Base-by-base conservation (phyloP, 2,113 vertebrate genomes). In the Chrysochloris asiatica region DNA sequence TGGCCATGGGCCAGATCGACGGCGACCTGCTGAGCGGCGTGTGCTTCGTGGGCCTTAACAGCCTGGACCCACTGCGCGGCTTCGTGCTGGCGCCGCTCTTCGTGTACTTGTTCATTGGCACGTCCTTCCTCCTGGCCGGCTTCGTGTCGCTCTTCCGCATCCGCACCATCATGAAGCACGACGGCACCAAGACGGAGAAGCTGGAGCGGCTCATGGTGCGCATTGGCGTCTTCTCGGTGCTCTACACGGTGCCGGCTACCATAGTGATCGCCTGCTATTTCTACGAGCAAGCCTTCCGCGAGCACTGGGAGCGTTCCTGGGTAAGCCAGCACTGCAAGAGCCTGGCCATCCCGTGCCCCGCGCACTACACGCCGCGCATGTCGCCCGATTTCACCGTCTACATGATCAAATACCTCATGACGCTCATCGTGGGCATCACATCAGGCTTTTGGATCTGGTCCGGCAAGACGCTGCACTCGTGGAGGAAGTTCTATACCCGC, bases 321-420 rank as follows among this genome's bases (percentile, higher is more conserved):
- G 97, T 99, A 90, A 98, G 98, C 97, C 98, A 99, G 48, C 99
- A 99, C 97, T 99, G 99, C 98, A 98, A 99, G 96, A 98, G 98
- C 96, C 96, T 99, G 97, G 99, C 99, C 97, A 99, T 99, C 93
- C 99, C 99, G 9, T 99, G 99, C 96, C 99, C 99, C 0, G 88
- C 97, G 76, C 98, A 99, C 78, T 97, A 98, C 67, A 98, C 98
- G 47, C 98, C 98, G 43, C 98, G 98, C 95, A 99, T 99, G 98
- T 98, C 97, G 80, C 99, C 99, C 1, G 99, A 99, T 96, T 99
- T 99, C 98, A 99, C 99, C 2, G 99, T 99, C 97, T 99, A 99
- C 97, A 99, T 99, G 99, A 99, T 99, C 97, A 99, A 99, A 97
- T 99, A 99, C 97, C 99, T 99, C 97, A 99, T 99, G 99, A 99